Evolutionary conservation across 2,888 invertebrate species (phyloP), one percentile per base, ranked within the genome.

Genomic region (Dryadula phaetusa): DNA sequence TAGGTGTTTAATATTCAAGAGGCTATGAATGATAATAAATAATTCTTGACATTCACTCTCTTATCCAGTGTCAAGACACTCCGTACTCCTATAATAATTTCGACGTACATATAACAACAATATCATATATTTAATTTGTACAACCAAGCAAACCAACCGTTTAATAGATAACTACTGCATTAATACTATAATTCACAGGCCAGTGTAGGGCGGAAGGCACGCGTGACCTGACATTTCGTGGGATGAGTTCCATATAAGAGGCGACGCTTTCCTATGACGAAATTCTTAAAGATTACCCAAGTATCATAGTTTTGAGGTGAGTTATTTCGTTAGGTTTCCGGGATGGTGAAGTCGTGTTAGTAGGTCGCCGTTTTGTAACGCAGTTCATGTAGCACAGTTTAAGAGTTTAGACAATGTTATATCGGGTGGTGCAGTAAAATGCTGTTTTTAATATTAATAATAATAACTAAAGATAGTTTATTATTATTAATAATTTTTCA

Each of bases 161-260:
- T 52, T 16, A 28, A 32, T 66, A 67, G 67, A 64, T 64, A 69
- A 64, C 54, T 58, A 56, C 65, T 71, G 64, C 66, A 67, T 64
- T 74, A 85, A 85, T 84, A 82, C 79, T 83, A 79, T 79, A 84
- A n/a, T 82, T 87, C 85, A 79, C 85, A 85, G 79, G 60, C 62
- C 71, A 68, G 74, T 66, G 70, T 61, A 67, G 76, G 76, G 77
- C 77, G 80, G 78, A 79, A 79, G 80, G 73, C 78, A 80, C 78
- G 78, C 75, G 76, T 76, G 80, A 77, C 80, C 78, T 75, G 80
- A 70, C 81, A 81, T 80, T 82, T 79, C 74, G 76, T 71, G 72
- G 79, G 83, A 84, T 82, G 85, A 81, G 82, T 82, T 77, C 76
- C 73, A 74, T 70, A 79, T 78, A 77, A 79, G 73, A 79, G 74